Percentiles rank a stretch among this genome's conserved stretches.
Evolutionary conservation across 2,797 vertebrate species (phyloP).

Genomic region (Monodelphis domestica): DNA sequence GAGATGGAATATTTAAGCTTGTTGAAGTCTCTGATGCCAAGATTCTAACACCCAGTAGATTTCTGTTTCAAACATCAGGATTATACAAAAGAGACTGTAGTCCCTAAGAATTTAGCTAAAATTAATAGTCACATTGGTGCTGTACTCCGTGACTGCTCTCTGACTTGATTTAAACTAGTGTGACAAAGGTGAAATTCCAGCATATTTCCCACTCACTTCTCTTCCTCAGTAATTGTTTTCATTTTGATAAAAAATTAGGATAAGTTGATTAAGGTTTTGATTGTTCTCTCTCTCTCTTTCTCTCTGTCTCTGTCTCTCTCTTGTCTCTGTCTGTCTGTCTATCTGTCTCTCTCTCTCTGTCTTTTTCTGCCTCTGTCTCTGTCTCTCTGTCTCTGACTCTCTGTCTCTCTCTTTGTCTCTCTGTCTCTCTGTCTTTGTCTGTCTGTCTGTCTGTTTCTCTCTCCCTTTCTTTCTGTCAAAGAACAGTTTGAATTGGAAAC

Average conservation of each 20-base stretch:
- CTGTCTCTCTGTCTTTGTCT: too few relatives aligned
- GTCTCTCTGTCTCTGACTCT: conserved; percentile 40
- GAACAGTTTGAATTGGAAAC: conserved; percentile 77
- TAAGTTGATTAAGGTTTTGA: conserved; percentile 74
- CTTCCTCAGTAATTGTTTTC: conserved; percentile 76
- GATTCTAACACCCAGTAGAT: conserved; percentile 55
- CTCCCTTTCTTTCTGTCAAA: conserved; percentile 40
- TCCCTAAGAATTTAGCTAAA: conserved; percentile 71
- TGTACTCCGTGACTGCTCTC: conserved; percentile 55
- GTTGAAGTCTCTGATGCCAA: conserved; percentile 27
- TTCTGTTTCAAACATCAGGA: conserved; percentile 65
- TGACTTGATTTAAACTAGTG: conserved; percentile 59
- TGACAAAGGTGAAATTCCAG: conserved; percentile 67
- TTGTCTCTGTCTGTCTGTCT: conserved; percentile 10
- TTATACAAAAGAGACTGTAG: conserved; percentile 54
- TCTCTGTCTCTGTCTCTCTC: neutral
- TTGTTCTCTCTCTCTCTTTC: conserved; percentile 24
- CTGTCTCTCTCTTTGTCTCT: conserved; percentile 40
- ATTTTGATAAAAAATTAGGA: conserved; percentile 79
- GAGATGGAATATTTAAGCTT: conserved; percentile 44
- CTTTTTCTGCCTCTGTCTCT: too few relatives aligned
- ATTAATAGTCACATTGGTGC: conserved; percentile 67
- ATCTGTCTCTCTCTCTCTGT: conserved; percentile 33
- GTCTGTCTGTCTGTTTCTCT: too few relatives aligned
- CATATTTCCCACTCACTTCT: conserved; percentile 59